Evolutionary conservation across 2,797 vertebrate species (phyloP), one percentile per base, ranked within the genome.

Genomic region (Etheostoma nigrum): DNA sequence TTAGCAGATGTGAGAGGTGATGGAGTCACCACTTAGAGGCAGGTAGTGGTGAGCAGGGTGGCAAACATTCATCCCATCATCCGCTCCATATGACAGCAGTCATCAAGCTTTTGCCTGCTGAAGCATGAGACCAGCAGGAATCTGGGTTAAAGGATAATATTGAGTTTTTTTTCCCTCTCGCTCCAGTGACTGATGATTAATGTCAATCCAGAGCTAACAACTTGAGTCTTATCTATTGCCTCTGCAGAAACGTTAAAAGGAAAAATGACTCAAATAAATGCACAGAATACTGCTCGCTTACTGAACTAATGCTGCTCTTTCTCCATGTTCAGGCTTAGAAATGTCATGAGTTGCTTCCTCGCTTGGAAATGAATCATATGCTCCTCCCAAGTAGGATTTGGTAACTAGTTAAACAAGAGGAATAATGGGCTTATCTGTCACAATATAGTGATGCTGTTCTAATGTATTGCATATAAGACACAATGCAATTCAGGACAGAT

Each of bases 21-120:
- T 81, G 84, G 83, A 91, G 91, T 89, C 91, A 73, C 85, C 89
- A 90, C 90, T 92, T 91, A 89, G 88, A 86, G 65, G 77, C 86
- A 91, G 91, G 88, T 80, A 79, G 82, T 72, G 62, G 78, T 64
- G 86, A 84, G 81, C 74, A 70, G 45, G 74, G 81, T 78, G 76
- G 80, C 86, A 88, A 89, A 92, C 89, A 91, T 86, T 87, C 81
- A 89, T 81, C 91, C 88, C 86, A 92, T 91, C 90, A 90, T 91
- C 79, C 78, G 84, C 89, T 89, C 88, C 90, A 84, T 78, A 84
- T 81, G 90, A 90, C 89, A 86, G 57, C 78, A 49, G 86, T 87
- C 87, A 76, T 74, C 76, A 45, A 42, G 74, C 86, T 77, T 70
- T 48, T 82, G 85, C 80, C 81, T 27, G 82, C 67, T 82, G 75